Conservation (phyloP, 2,113 vertebrate genomes). For the Tachycineta bicolor region DNA sequence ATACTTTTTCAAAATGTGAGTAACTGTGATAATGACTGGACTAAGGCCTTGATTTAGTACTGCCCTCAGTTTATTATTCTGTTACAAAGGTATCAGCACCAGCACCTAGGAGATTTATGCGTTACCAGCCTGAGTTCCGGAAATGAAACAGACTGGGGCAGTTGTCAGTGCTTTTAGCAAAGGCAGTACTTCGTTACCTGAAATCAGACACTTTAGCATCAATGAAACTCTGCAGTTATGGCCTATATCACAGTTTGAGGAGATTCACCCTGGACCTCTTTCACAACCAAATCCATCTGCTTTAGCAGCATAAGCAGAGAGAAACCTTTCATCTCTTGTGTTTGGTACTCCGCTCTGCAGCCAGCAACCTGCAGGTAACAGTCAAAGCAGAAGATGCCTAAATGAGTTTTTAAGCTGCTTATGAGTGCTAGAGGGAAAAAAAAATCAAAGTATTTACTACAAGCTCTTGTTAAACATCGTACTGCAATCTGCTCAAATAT, state of each 20-base stretch:
- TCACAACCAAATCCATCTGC: background rate
- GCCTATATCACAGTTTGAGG: background rate
- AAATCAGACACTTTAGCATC: background rate
- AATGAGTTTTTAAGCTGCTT: background rate
- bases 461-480: background rate
- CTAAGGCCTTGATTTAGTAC: background rate
- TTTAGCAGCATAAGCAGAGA: background rate
- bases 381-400: background rate
- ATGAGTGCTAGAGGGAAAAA: background rate
- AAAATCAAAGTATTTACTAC: background rate
- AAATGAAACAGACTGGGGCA: background rate
- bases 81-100: background rate
- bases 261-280: background rate
- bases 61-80: background rate
- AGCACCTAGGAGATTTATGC: background rate
- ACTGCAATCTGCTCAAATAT: background rate
- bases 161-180: background rate
- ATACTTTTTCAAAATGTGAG: background rate
- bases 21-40: background rate
- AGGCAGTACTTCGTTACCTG: background rate
- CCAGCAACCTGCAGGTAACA: accelerated
- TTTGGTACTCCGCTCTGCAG: background rate
- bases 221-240: background rate
- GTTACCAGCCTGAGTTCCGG: background rate
- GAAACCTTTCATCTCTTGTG: background rate